A percentile compares a stretch with the other conserved stretches of the same genome.
phyloP scores from a whole-genome alignment of 2,888 invertebrate genomes.

The Psylliodes chrysocephalus region DNA sequence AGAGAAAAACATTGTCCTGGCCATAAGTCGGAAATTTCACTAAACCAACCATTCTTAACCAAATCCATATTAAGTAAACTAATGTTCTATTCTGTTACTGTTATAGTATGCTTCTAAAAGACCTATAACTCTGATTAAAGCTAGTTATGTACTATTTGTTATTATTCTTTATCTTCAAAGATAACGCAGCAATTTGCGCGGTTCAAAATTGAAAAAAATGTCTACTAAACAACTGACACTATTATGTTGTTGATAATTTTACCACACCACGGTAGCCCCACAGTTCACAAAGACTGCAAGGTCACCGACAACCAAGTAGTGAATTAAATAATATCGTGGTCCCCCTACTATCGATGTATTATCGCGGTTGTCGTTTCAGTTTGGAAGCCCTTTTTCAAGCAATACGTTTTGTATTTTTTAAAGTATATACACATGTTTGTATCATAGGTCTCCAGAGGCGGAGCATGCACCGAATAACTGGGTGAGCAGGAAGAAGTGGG shows the following conservation, averaged over 20 bases:
- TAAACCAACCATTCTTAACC: conserved; percentile 89
- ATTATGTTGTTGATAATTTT: no score
- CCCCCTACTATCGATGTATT: neutral
- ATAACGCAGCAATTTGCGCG: neutral
- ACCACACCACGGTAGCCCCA: no score
- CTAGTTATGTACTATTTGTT: neutral
- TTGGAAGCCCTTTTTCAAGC: no score
- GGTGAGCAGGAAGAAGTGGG: no score
- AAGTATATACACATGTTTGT: no score
- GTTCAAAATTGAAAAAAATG: neutral
- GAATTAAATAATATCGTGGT: neutral
- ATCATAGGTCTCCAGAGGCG: no score
- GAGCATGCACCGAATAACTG: no score
- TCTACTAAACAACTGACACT: neutral
- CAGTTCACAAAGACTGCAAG: neutral
- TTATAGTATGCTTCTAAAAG: no score
- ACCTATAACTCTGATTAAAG: no score
- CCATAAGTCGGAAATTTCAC: conserved; percentile 90
- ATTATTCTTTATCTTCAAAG: neutral
- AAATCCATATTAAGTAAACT: conserved; percentile 57
- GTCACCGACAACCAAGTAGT: neutral
- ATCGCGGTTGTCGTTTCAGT: neutral
- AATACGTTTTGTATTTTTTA: no score
- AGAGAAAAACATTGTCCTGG: conserved; percentile 90
- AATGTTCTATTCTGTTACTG: no score